These are phyloP conservation scores for Eidolon dupreanum DNA, from an alignment of 2,797 vertebrate genomes.

Conservation along the genomic window DNA sequence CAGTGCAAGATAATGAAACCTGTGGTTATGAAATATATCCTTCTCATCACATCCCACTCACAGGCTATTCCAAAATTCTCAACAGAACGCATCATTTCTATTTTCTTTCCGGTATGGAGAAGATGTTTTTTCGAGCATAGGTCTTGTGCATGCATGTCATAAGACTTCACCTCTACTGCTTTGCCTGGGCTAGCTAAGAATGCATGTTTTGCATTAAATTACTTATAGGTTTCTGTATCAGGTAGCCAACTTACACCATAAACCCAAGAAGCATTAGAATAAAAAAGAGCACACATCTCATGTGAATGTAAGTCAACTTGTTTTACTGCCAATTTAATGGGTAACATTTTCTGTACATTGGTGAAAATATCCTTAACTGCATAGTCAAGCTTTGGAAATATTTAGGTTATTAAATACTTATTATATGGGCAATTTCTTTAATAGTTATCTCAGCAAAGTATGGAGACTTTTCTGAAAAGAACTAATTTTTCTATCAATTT, in stretches of 20 bases:
- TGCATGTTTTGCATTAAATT: slow-evolving; percentile 66
- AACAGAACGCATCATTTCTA: slow-evolving; percentile 8
- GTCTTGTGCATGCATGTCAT: slow-evolving; percentile 55
- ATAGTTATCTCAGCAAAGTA: not conserved
- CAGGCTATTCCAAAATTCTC: slow-evolving; percentile 11
- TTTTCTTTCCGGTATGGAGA: slow-evolving; percentile 25
- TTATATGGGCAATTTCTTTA: not conserved
- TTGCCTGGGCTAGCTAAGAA: slow-evolving; percentile 69
- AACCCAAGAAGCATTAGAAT: slow-evolving; percentile 55
- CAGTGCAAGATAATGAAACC: not conserved
- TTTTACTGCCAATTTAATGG: slow-evolving; percentile 39
- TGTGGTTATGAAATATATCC: not conserved
- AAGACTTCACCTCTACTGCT: slow-evolving; percentile 17
- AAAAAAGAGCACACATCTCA: slow-evolving; percentile 62
- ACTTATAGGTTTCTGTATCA: slow-evolving; percentile 65
- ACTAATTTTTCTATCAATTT: not conserved
- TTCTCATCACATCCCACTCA: slow-evolving; percentile 60
- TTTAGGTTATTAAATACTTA: not conserved
- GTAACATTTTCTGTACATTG: slow-evolving; percentile 7
- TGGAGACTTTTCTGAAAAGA: not conserved
- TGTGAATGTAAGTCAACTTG: slow-evolving; percentile 53
- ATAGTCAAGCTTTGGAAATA: not conserved
- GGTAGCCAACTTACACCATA: slow-evolving; percentile 55
- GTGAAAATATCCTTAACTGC: slow-evolving; percentile 8
- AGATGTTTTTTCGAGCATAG: slow-evolving; percentile 30